Percentiles rank a stretch among this genome's conserved stretches.
These are phyloP conservation scores for Hypomesus transpacificus DNA, from an alignment of 2,113 vertebrate species.

Conservation along the genomic window DNA sequence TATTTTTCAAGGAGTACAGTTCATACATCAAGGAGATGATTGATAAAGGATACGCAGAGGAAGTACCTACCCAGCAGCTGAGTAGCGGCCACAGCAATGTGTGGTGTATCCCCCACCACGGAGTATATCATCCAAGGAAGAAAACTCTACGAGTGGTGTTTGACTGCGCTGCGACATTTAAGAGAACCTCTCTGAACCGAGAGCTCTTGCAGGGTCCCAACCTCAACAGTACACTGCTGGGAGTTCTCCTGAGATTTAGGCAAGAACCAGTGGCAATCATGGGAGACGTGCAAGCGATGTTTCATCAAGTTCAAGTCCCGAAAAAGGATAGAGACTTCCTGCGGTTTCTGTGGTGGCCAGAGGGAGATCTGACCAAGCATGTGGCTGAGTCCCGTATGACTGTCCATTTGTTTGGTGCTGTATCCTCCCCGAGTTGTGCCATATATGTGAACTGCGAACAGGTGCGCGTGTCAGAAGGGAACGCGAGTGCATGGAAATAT, in stretches of 20 bases:
- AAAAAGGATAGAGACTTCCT: background rate
- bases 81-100: background rate
- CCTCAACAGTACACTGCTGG: conserved; percentile 3
- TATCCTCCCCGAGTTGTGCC: no score
- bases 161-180: no score
- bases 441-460: background rate
- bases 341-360: background rate
- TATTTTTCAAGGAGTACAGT: background rate
- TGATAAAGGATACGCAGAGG: conserved; percentile 3
- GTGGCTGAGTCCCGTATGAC: background rate
- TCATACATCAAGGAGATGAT: background rate
- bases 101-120: background rate
- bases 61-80: background rate
- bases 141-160: conserved; percentile 7
- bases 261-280: background rate
- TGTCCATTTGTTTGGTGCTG: background rate
- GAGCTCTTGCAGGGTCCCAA: conserved; percentile 16
- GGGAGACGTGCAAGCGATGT: background rate
- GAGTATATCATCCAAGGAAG: conserved; percentile 15
- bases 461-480: no score
- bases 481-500: no score
- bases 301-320: background rate
- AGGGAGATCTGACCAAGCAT: background rate
- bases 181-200: conserved; percentile 16
- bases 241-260: background rate